Conservation (phyloP, 1,140 invertebrate genomes). For the Brachionus manjavacas region DNA sequence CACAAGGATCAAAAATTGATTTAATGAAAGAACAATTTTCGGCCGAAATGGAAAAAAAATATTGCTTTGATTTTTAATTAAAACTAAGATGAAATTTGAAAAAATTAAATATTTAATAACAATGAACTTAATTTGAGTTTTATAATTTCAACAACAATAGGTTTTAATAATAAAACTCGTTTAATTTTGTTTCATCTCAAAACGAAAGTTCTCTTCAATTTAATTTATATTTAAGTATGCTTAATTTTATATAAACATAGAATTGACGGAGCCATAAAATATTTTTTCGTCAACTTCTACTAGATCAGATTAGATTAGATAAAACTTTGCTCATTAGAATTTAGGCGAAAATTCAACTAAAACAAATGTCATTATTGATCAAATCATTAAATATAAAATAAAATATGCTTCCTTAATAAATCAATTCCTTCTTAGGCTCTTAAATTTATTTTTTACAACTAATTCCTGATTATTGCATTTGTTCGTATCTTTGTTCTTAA, state of each 20-base stretch:
- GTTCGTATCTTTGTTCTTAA: not conserved
- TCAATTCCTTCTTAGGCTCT: slow-evolving; percentile 14
- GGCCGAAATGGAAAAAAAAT: not conserved
- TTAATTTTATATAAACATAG: not conserved
- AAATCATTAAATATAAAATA: slow-evolving; percentile 32
- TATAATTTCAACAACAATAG: slow-evolving; percentile 31
- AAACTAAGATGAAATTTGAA: not conserved
- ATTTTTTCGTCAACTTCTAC: not conserved
- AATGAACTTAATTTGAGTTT: slow-evolving; percentile 27
- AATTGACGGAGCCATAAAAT: not conserved
- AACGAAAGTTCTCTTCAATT: not conserved
- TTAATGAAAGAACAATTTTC: not conserved
- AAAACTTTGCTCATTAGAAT: not conserved
- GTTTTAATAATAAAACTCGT: not conserved
- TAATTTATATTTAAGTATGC: not conserved
- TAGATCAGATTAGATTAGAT: slow-evolving; percentile 35
- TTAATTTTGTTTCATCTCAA: not conserved
- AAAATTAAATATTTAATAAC: slow-evolving; percentile 35
- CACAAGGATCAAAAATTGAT: slow-evolving; percentile 12
- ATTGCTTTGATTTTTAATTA: slow-evolving; percentile 13
- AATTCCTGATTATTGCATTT: not conserved
- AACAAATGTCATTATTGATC: slow-evolving; percentile 30
- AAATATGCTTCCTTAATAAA: slow-evolving; percentile 21
- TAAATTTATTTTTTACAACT: not conserved
- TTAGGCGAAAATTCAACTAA: not conserved